These are phyloP conservation scores for Hexactinellida sp. DNA, from an alignment of 37 sponge, comb jelly and placozoan genomes.

Conservation along the genomic window DNA sequence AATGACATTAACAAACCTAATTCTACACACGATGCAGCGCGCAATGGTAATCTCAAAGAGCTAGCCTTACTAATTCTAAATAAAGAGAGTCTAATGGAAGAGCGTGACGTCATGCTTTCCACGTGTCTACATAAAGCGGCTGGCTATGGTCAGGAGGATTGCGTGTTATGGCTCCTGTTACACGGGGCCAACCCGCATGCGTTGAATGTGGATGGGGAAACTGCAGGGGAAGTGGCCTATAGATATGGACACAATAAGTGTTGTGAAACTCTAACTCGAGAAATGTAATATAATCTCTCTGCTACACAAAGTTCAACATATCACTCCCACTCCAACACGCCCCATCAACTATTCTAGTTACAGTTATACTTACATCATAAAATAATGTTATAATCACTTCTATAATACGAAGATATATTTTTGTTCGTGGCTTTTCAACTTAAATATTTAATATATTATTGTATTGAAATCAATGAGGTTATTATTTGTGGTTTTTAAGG, in stretches of 20 bases:
- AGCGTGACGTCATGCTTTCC: not conserved
- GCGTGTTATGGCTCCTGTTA: not conserved
- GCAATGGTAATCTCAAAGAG: conserved; percentile 15
- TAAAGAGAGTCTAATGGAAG: not conserved
- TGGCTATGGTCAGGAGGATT: not conserved
- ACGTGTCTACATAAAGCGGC: conserved; percentile 4
- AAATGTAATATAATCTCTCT: not conserved
- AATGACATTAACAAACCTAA: not conserved
- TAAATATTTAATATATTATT: too few relatives aligned
- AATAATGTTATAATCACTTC: too few relatives aligned
- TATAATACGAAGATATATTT: too few relatives aligned
- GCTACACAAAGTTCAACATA: not conserved
- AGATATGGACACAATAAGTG: conserved; percentile 2
- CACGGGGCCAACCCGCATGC: not conserved
- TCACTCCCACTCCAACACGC: not conserved
- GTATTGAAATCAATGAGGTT: too few relatives aligned
- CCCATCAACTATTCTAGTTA: not conserved
- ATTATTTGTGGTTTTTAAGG: too few relatives aligned
- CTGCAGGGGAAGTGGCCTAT: not conserved
- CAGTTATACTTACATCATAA: too few relatives aligned
- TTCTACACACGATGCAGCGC: conserved; percentile 8
- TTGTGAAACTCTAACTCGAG: not conserved
- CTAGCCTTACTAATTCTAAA: not conserved
- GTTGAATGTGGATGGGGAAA: not conserved
- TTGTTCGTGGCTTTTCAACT: too few relatives aligned